Evolutionary conservation across 2,797 vertebrate genomes (phyloP).

Genomic region (Numenius phaeopus): DNA sequence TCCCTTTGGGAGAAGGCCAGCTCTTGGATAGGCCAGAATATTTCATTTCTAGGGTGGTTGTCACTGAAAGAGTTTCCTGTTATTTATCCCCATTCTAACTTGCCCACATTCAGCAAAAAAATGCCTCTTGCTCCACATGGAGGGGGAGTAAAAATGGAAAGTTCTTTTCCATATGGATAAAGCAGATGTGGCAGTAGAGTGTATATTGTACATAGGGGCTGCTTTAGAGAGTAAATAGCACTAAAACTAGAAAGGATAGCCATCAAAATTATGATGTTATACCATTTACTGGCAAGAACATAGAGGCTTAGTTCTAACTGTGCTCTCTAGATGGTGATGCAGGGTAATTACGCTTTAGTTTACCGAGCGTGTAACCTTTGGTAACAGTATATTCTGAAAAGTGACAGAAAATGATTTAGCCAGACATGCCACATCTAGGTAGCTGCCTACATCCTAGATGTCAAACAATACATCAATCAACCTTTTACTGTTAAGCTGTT

Average conservation of each 20-base stretch:
- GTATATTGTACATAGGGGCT: neutral
- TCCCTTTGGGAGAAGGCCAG: neutral
- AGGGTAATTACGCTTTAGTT: conserved; percentile 27
- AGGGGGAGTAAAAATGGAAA: neutral
- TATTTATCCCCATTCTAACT: neutral
- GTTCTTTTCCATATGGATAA: neutral
- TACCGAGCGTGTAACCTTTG: neutral
- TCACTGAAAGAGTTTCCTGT: neutral
- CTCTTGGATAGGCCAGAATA: neutral
- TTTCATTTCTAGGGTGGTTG: neutral
- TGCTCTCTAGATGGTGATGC: conserved; percentile 34
- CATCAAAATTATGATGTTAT: neutral
- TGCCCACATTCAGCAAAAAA: neutral
- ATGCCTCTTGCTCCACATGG: neutral
- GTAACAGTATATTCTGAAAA: neutral
- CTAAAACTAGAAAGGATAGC: neutral
- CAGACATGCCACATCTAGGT: neutral
- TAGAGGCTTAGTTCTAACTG: neutral
- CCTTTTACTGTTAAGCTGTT: neutral
- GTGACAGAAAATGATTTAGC: conserved; percentile 17
- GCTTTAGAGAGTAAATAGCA: neutral
- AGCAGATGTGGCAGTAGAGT: neutral
- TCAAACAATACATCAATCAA: conserved; percentile 11
- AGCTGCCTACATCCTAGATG: neutral
- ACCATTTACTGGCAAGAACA: neutral